Conservation (phyloP, 1,140 invertebrate genomes). For the Atta cephalotes region DNA sequence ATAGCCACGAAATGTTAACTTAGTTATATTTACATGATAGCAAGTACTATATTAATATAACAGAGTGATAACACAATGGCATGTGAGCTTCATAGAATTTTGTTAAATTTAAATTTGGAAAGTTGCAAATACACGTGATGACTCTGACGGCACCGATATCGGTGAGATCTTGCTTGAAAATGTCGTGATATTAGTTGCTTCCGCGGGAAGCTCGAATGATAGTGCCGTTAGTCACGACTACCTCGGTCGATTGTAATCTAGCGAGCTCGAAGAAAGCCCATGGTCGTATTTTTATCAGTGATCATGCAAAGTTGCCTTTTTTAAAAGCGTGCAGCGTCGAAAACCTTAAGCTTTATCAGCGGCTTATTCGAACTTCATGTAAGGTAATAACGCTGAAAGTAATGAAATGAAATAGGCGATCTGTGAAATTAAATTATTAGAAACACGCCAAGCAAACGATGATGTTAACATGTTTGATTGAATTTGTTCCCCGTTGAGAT, state of each 20-base stretch:
- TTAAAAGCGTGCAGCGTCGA: slow-evolving; percentile 11
- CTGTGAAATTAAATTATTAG: slow-evolving; percentile 40
- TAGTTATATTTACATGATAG: not conserved
- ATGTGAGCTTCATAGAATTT: not conserved
- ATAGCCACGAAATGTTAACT: slow-evolving; percentile 2
- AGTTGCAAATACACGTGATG: slow-evolving; percentile 15
- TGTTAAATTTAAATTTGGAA: slow-evolving; percentile 51
- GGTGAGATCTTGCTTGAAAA: slow-evolving; percentile 76
- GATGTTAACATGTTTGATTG: not conserved
- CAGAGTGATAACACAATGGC: slow-evolving; percentile 2
- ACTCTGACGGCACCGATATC: slow-evolving; percentile 15
- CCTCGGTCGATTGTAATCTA: slow-evolving; percentile 64
- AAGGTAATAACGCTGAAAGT: slow-evolving; percentile 26
- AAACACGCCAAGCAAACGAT: not conserved
- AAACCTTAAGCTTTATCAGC: not conserved
- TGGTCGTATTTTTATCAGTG: slow-evolving; percentile 40
- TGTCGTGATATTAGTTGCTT: slow-evolving; percentile 72
- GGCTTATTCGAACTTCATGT: slow-evolving; percentile 17
- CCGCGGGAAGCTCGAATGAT: slow-evolving; percentile 67
- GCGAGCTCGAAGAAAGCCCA: slow-evolving; percentile 32
- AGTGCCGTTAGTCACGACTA: slow-evolving; percentile 73
- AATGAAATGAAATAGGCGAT: not conserved
- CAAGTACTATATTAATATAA: slow-evolving; percentile 14
- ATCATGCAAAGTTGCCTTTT: slow-evolving; percentile 55
- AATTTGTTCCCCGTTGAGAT: slow-evolving; percentile 15